Evolutionary conservation across 1,140 invertebrate genomes (phyloP).

Genomic region (Calosoma granatense): DNA sequence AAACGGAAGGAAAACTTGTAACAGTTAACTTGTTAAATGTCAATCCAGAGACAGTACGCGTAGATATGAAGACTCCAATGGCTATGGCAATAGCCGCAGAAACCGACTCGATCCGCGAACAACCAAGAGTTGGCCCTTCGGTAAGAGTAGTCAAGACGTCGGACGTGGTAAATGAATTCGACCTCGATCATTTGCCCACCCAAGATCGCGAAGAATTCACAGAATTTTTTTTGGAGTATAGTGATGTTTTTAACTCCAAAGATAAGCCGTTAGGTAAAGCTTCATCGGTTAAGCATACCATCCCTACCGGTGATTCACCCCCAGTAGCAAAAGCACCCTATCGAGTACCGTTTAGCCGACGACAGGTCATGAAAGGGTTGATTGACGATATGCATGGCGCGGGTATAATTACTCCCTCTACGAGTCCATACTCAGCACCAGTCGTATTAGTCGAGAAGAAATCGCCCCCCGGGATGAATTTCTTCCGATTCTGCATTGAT

Average conservation of each 20-base stretch:
- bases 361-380: neutral
- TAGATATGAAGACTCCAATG: neutral
- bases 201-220: neutral
- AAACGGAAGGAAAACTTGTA: neutral
- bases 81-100: neutral
- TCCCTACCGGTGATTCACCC: neutral
- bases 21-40: neutral
- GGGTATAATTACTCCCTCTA: slow-evolving; percentile 16
- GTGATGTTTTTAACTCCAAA: neutral
- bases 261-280: neutral
- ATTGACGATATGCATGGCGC: slow-evolving; percentile 11
- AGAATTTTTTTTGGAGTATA: neutral
- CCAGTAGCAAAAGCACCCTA: slow-evolving; percentile 11
- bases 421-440: slow-evolving; percentile 31
- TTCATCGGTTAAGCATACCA: slow-evolving; percentile 9
- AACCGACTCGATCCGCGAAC: neutral
- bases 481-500: slow-evolving; percentile 23
- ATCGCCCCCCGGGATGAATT: slow-evolving; percentile 1
- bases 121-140: neutral
- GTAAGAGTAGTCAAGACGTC: neutral
- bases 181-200: neutral
- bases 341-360: slow-evolving; percentile 10
- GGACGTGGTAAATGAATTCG: neutral
- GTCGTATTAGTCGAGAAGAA: slow-evolving; percentile 36
- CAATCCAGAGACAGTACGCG: neutral